Evolutionary conservation across 2,113 vertebrate species (phyloP).

Genomic region (Tachycineta bicolor): DNA sequence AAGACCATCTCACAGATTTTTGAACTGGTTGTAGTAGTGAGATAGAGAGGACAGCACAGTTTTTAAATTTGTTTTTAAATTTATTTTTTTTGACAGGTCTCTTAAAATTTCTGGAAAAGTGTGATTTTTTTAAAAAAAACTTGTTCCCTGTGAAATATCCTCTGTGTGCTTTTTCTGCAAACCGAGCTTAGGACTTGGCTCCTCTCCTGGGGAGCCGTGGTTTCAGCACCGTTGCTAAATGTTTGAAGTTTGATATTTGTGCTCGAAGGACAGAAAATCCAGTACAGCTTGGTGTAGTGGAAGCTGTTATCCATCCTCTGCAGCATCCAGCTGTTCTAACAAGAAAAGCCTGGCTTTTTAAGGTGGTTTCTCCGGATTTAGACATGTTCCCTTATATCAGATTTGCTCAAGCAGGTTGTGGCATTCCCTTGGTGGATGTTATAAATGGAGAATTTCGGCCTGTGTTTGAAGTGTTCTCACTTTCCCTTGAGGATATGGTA

Average conservation of each 20-base stretch:
- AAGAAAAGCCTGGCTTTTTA: not conserved
- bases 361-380: not conserved
- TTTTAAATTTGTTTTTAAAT: not conserved
- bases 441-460: not conserved
- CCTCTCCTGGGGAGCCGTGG: not conserved
- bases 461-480: not conserved
- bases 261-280: not conserved
- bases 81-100: not conserved
- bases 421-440: not conserved
- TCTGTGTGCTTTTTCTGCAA: not conserved
- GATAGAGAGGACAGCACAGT: rapidly evolving
- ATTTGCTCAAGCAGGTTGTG: not conserved
- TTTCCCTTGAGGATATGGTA: not conserved
- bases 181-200: not conserved
- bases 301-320: not conserved
- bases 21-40: not conserved
- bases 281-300: not conserved
- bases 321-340: not conserved
- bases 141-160: not conserved
- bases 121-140: not conserved
- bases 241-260: not conserved
- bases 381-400: not conserved
- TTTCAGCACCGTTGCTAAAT: not conserved
- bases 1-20: not conserved
- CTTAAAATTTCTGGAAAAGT: not conserved